These are phyloP conservation scores for Parthenolecanium corni DNA, from an alignment of 2,888 invertebrate species.

Conservation along the genomic window DNA sequence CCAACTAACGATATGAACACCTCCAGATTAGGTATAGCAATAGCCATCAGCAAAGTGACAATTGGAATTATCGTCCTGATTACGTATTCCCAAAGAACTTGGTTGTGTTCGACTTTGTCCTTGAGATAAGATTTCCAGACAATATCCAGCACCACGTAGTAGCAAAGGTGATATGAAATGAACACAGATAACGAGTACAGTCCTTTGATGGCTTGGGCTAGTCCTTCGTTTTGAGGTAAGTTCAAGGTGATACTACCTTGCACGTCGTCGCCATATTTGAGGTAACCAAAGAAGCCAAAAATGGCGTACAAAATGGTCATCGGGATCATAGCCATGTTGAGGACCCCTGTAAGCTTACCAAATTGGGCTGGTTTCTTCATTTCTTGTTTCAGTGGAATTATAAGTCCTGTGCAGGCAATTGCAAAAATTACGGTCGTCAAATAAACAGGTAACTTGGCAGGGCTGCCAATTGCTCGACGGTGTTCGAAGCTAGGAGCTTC, in stretches of 20 bases:
- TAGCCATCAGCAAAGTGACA: constrained; percentile 69
- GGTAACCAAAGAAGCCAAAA: constrained; percentile 83
- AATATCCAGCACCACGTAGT: constrained; percentile 91
- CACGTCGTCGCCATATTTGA: constrained; percentile 62
- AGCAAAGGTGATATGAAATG: constrained; percentile 83
- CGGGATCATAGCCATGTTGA: constrained; percentile 67
- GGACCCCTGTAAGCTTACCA: constrained; percentile 64
- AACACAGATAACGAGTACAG: constrained; percentile 70
- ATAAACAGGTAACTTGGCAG: constrained; percentile 69
- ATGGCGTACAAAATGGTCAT: constrained; percentile 74
- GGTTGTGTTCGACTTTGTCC: constrained; percentile 49
- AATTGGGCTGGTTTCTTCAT: constrained; percentile 80
- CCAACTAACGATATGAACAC: constrained; percentile 64
- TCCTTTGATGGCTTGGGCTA: constrained; percentile 59
- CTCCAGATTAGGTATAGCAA: constrained; percentile 67
- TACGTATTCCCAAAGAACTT: constrained; percentile 60
- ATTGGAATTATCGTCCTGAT: constrained; percentile 66
- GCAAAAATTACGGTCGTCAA: constrained; percentile 94
- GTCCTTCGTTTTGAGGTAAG: constrained; percentile 52
- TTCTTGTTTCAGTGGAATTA: constrained; percentile 84
- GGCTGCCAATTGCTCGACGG: constrained; percentile 50
- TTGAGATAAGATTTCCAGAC: constrained; percentile 70
- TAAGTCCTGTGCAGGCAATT: constrained; percentile 88
- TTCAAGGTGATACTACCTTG: constrained; percentile 78
- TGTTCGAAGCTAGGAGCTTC: constrained; percentile 53